These are phyloP conservation scores for Tetragonula carbonaria DNA, from an alignment of 2,888 invertebrate species.

Conservation along the genomic window DNA sequence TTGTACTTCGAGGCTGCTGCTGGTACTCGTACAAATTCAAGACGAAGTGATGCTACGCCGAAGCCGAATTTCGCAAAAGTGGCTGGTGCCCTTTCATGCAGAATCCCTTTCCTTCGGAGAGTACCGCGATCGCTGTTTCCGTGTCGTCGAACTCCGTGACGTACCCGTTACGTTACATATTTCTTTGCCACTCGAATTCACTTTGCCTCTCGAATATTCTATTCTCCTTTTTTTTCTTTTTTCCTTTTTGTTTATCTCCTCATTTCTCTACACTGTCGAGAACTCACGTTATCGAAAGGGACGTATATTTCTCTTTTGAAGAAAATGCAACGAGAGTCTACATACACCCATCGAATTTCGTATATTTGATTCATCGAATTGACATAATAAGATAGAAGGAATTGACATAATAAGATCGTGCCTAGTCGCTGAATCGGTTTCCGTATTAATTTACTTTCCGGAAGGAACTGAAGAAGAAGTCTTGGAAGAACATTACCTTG, in stretches of 20 bases:
- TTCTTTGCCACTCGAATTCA: background rate
- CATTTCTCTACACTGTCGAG: background rate
- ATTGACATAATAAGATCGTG: background rate
- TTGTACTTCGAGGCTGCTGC: constrained; percentile 61
- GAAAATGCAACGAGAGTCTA: background rate
- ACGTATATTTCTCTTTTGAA: background rate
- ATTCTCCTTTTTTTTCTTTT: too few relatives aligned
- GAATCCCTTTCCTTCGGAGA: constrained; percentile 54
- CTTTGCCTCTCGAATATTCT: background rate
- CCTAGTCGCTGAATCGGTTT: background rate
- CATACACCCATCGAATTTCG: background rate
- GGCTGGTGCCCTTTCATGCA: constrained; percentile 69
- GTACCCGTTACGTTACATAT: background rate
- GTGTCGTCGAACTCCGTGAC: constrained; percentile 5
- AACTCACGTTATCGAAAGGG: background rate
- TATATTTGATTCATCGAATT: background rate
- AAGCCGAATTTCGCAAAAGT: constrained; percentile 68
- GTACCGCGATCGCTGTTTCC: constrained; percentile 61
- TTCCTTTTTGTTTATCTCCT: background rate
- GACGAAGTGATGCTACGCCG: constrained; percentile 65
- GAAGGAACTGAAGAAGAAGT: background rate
- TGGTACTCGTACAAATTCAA: constrained; percentile 59
- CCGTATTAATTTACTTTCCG: background rate
- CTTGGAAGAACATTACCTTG: too few relatives aligned
- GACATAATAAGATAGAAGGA: background rate